phyloP scores from a whole-genome alignment of 1,140 invertebrate species.

The Rhynchophorus ferrugineus region DNA sequence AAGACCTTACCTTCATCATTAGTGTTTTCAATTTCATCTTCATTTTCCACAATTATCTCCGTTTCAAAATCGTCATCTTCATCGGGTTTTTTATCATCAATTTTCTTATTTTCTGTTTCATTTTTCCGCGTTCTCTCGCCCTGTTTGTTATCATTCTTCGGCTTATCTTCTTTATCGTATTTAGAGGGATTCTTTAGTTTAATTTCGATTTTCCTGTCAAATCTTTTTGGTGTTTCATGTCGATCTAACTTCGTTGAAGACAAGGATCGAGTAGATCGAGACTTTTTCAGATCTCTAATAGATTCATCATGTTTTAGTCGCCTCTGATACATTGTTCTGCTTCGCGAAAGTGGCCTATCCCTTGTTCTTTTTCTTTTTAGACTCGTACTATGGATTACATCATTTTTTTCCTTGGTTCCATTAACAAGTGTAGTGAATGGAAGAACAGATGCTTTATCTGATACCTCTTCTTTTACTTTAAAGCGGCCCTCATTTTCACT shows the following conservation, averaged over 20 bases:
- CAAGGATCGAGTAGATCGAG: neutral
- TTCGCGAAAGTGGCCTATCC: neutral
- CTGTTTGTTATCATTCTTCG: constrained; percentile 7
- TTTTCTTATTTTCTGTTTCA: constrained; percentile 19
- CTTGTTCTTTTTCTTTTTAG: neutral
- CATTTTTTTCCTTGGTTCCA: constrained; percentile 16
- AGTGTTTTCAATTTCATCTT: constrained; percentile 21
- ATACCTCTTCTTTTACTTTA: constrained; percentile 28
- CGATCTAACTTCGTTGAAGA: constrained; percentile 17
- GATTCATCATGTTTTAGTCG: neutral
- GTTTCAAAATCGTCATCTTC: constrained; percentile 23
- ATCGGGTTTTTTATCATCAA: constrained; percentile 18
- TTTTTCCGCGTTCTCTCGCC: constrained; percentile 10
- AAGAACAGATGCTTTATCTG: constrained; percentile 17
- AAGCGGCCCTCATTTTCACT: constrained; percentile 38
- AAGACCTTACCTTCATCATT: constrained; percentile 27
- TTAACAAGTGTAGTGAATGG: constrained; percentile 28
- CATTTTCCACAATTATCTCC: constrained; percentile 23
- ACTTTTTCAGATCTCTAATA: neutral
- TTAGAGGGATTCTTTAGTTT: constrained; percentile 37
- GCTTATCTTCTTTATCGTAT: constrained; percentile 27
- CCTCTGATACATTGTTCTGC: neutral
- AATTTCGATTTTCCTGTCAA: constrained; percentile 35
- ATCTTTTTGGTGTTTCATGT: constrained; percentile 18
- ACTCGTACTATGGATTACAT: constrained; percentile 2